A percentile compares a stretch with the other conserved stretches of the same genome.
Evolutionary conservation across 2,888 invertebrate genomes (phyloP).

Genomic region (Drosophila nr. fundita): DNA sequence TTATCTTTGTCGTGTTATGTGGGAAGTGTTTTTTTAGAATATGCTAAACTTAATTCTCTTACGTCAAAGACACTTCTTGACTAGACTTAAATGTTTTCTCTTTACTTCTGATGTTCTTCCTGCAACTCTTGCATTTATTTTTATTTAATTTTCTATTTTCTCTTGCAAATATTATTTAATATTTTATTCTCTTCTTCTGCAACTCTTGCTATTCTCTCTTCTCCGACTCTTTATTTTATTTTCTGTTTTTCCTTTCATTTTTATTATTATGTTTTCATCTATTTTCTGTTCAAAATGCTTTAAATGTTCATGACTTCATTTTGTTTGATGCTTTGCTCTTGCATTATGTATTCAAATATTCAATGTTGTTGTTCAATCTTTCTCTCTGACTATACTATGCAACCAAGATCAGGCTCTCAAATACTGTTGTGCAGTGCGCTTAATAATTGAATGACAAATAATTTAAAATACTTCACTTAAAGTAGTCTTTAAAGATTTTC

Average conservation of each 20-base stretch:
- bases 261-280: constrained; percentile 8
- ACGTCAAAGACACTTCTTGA: no score
- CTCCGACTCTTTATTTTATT: neutral
- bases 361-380: constrained; percentile 38
- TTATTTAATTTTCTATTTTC: constrained; percentile 5
- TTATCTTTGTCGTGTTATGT: no score
- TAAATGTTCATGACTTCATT: constrained; percentile 73
- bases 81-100: no score
- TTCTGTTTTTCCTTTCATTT: constrained; percentile 4
- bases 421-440: constrained; percentile 47
- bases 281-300: constrained; percentile 54
- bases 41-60: no score
- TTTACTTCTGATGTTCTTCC: constrained; percentile 31
- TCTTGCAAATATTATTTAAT: constrained; percentile 18
- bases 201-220: constrained; percentile 11
- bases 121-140: constrained; percentile 17
- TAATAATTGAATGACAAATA: constrained; percentile 1
- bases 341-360: constrained; percentile 56
- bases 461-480: neutral
- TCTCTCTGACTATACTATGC: constrained; percentile 60
- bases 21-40: no score
- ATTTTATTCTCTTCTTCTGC: neutral
- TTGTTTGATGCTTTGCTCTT: constrained; percentile 71
- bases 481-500: neutral
- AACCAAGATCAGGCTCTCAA: constrained; percentile 33